Base-by-base conservation (phyloP, 2,888 invertebrate genomes). In the Lepidocyrtoides sp. region DNA sequence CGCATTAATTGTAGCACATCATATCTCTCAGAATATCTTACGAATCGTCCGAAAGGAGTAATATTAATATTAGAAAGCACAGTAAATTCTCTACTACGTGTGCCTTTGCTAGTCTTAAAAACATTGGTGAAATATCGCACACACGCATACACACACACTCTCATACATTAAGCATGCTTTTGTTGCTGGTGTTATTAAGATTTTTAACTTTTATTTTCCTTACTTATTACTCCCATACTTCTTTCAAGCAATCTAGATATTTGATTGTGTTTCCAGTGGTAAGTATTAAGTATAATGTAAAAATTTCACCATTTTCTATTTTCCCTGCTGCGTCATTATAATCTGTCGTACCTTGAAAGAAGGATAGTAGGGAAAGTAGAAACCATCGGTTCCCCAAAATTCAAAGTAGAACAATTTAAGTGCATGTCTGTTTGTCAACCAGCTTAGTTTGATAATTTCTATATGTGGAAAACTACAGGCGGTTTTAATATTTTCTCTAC, bases 21-120 rank as follows among this genome's bases (percentile, higher is more conserved):
- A 81, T 81, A 88, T 88, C 88, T 81, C 48, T 14, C 41, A 57
- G 88, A 88, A 88, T 88, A 88, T 88, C 88, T 88, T 88, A 81
- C 81, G 88, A 88, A 88, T 81, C 48, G 51, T 87, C 66, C 69
- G 81, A 88, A 54, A 82, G 54, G 69, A 79, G 66, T 12, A 66
- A 84, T 84, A 82, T 57, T 57, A 54, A 29, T 51, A 79, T 75
- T 75, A 20, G 51, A 54, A 29, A 17, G 54, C 48, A 36, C 17
- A 20, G 26, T 3, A 7, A n/a, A n/a, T n/a, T n/a, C 17, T 69
- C 44, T 75, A 23, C 20, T 57, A 66, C 41, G 20, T 81, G 51
- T 57, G 36, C n/a, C n/a, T n/a, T n/a, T n/a, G 44, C 14, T 17
- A 2, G 69, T 69, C 14, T 69, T 32, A 69, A 69, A 44, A 48